These are phyloP conservation scores for Troides helena DNA, from an alignment of 2,888 invertebrate genomes.

Conservation along the genomic window DNA sequence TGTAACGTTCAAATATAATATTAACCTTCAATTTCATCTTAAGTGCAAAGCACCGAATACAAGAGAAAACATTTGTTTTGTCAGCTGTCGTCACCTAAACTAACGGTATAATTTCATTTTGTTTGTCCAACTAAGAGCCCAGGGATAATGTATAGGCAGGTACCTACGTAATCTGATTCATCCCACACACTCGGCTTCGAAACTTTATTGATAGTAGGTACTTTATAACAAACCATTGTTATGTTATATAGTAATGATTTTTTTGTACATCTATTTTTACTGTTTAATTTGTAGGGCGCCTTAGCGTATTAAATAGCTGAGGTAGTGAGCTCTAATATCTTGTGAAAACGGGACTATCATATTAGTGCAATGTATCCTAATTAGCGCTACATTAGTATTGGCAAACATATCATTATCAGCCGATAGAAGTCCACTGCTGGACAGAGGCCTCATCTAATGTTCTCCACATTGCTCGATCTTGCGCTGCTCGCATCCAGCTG, in stretches of 20 bases:
- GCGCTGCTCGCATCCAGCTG: no score
- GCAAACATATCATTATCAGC: no score
- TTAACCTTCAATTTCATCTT: constrained; percentile 5
- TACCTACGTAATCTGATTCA: constrained; percentile 29
- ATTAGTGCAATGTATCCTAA: no score
- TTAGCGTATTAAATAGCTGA: no score
- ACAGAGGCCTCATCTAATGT: no score
- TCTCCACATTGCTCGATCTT: no score
- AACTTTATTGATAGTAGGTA: constrained; percentile 2
- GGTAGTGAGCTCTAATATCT: no score
- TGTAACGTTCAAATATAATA: background rate
- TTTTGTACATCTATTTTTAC: no score
- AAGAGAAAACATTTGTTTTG: constrained; percentile 28
- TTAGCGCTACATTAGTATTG: no score
- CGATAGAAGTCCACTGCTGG: no score
- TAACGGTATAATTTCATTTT: constrained; percentile 48
- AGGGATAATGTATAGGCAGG: constrained; percentile 35
- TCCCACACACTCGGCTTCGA: constrained; percentile 24
- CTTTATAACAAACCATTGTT: constrained; percentile 9
- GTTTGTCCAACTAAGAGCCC: constrained; percentile 56
- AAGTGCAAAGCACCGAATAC: constrained; percentile 4
- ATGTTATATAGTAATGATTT: background rate
- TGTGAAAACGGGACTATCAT: no score
- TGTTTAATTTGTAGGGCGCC: no score
- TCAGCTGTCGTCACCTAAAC: constrained; percentile 43